Percentiles rank a stretch among this genome's conserved stretches.
Evolutionary conservation across 2,113 vertebrate species (phyloP).

Genomic region (Urocolius indicus): DNA sequence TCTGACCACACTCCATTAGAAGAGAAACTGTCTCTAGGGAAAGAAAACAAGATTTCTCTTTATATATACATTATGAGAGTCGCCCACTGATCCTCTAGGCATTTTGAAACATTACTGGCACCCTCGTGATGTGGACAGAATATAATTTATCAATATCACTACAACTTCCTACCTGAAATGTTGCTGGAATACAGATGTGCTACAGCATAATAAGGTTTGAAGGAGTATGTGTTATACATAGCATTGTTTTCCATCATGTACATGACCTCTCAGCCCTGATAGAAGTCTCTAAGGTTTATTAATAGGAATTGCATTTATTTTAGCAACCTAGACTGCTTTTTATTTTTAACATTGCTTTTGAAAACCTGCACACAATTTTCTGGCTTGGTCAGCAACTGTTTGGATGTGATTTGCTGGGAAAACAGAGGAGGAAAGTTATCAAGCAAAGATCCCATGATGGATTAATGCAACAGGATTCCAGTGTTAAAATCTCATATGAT

Average conservation of each 20-base stretch:
- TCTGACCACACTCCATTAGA: constrained; percentile 37
- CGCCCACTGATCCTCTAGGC: constrained; percentile 37
- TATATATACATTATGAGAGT: constrained; percentile 52
- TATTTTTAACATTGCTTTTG: not conserved
- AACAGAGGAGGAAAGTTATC: not conserved
- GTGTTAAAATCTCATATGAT: not conserved
- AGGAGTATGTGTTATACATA: not conserved
- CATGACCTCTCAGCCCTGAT: not conserved
- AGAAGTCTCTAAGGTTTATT: not conserved
- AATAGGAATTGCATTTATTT: not conserved
- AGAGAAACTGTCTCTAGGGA: constrained; percentile 42
- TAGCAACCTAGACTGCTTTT: not conserved
- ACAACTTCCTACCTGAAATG: not conserved
- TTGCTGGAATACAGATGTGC: constrained; percentile 25
- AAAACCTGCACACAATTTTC: not conserved
- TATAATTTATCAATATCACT: constrained; percentile 42
- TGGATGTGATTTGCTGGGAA: not conserved
- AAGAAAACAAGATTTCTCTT: constrained; percentile 54
- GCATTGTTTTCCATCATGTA: not conserved
- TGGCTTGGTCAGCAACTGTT: not conserved
- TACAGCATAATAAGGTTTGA: not conserved
- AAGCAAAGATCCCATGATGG: not conserved
- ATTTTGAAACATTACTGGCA: constrained; percentile 35
- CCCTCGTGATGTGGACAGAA: constrained; percentile 43
- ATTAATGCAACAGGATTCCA: not conserved